Conservation (phyloP, 1,140 invertebrate genomes). For the Aphis craccivora region DNA sequence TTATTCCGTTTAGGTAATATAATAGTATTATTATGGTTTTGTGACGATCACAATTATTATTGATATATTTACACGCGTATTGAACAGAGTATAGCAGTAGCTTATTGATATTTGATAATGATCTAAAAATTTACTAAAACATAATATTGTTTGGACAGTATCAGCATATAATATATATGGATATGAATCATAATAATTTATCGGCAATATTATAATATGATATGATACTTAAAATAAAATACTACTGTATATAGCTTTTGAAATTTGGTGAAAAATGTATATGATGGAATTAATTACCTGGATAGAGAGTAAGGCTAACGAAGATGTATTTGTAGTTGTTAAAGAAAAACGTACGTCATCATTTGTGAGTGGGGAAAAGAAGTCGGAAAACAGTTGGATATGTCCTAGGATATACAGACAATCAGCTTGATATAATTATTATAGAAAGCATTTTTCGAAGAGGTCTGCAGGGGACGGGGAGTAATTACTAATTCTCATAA, state of each 20-base stretch:
- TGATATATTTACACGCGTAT: not conserved
- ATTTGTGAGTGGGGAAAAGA: not conserved
- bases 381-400: not conserved
- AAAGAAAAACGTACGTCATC: not conserved
- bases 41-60: too few relatives aligned
- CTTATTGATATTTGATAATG: not conserved
- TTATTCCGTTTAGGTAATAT: too few relatives aligned
- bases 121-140: not conserved
- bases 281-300: not conserved
- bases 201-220: too few relatives aligned
- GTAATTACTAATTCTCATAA: not conserved
- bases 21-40: too few relatives aligned
- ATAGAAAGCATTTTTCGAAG: not conserved
- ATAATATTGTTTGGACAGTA: not conserved
- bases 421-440: not conserved
- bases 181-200: too few relatives aligned
- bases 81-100: too few relatives aligned
- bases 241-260: not conserved
- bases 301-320: not conserved
- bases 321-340: not conserved
- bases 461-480: not conserved
- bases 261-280: not conserved
- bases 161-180: not conserved
- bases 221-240: not conserved
- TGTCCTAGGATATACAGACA: not conserved